These are phyloP conservation scores for Nymphalis polychloros DNA, from an alignment of 2,888 invertebrate genomes.

Conservation along the genomic window DNA sequence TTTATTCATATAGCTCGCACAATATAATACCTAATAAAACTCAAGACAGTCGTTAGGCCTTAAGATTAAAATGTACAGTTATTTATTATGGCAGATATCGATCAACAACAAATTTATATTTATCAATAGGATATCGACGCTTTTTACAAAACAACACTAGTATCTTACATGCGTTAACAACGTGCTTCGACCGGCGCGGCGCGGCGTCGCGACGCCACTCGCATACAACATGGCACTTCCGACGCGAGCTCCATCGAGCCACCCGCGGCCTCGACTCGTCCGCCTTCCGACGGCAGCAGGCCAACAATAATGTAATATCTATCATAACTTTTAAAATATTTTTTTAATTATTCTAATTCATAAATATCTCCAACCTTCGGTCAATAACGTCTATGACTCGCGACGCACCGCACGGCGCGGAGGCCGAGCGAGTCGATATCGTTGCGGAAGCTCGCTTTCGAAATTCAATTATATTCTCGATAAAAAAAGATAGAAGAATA, in stretches of 20 bases:
- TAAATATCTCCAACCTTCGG: constrained; percentile 54
- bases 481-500: constrained; percentile 32
- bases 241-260: constrained; percentile 39
- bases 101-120: constrained; percentile 73
- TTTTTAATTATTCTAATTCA: constrained; percentile 55
- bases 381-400: constrained; percentile 40
- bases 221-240: constrained; percentile 64
- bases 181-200: constrained; percentile 51
- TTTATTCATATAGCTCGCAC: constrained; percentile 49
- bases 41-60: constrained; percentile 80
- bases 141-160: constrained; percentile 70
- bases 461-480: constrained; percentile 17
- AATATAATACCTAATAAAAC: constrained; percentile 67
- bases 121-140: constrained; percentile 69
- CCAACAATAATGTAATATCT: constrained; percentile 45
- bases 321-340: constrained; percentile 30
- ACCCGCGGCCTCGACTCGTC: constrained; percentile 37
- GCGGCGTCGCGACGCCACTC: constrained; percentile 39
- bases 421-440: background rate
- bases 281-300: constrained; percentile 40
- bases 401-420: constrained; percentile 14
- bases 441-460: constrained; percentile 8
- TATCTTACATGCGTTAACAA: constrained; percentile 63
- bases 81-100: constrained; percentile 79
- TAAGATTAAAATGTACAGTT: constrained; percentile 77